Conservation (phyloP, 2,113 vertebrate genomes). For the Melanerpes formicivorus region DNA sequence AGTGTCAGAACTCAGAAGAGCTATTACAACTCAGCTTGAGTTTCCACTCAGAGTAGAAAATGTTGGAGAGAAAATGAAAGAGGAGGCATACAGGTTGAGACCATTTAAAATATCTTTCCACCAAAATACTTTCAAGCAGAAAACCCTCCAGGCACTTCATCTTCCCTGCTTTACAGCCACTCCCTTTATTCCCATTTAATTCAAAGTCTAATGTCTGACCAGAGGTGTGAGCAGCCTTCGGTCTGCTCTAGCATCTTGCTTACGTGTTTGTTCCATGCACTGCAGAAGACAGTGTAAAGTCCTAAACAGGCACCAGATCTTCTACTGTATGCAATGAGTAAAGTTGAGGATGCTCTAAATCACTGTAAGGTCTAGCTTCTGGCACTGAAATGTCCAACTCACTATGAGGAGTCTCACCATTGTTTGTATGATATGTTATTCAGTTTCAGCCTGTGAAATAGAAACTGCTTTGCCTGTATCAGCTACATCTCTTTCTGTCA, state of each 20-base stretch:
- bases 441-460: not conserved
- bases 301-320: not conserved
- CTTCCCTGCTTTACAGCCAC: not conserved
- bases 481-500: constrained; percentile 22
- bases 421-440: not conserved
- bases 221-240: not conserved
- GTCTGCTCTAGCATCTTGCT: not conserved
- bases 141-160: not conserved
- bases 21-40: not conserved
- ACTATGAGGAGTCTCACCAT: not conserved
- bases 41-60: not conserved
- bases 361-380: not conserved
- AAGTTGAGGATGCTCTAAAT: not conserved
- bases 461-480: not conserved
- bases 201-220: not conserved
- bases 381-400: not conserved
- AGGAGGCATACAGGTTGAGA: not conserved
- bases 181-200: not conserved
- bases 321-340: not conserved
- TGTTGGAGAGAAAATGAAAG: not conserved
- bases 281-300: not conserved
- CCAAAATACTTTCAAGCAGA: not conserved
- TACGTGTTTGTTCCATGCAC: not conserved
- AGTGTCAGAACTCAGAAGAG: not conserved
- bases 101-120: not conserved